Percentiles rank a stretch among this genome's conserved stretches.
These are phyloP conservation scores for Ophion costatus DNA, from an alignment of 2,888 invertebrate species.

Conservation along the genomic window DNA sequence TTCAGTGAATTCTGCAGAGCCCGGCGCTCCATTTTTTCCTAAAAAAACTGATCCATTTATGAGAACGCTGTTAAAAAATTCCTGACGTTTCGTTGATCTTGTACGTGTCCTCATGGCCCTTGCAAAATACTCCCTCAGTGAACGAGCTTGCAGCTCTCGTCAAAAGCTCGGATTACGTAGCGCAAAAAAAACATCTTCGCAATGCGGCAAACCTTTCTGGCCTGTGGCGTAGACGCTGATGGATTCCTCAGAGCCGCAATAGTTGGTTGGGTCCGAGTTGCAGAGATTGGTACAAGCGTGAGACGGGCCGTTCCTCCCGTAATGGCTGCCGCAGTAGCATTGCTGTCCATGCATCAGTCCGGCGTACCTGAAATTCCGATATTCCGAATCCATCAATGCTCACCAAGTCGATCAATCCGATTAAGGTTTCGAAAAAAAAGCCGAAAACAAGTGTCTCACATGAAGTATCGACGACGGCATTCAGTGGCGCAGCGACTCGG, in stretches of 20 bases:
- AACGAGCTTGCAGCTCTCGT: background rate
- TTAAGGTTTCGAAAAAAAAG: background rate
- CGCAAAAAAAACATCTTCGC: background rate
- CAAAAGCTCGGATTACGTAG: background rate
- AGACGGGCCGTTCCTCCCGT: conserved; percentile 77
- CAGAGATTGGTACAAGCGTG: conserved; percentile 86
- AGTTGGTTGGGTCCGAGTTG: conserved; percentile 86
- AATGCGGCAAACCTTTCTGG: conserved; percentile 79
- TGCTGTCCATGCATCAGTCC: conserved; percentile 83
- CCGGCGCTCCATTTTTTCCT: too few species aligned
- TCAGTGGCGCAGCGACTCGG: conserved; percentile 75
- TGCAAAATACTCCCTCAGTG: too few species aligned
- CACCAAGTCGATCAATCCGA: background rate
- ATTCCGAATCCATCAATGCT: background rate
- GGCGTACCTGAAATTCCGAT: conserved; percentile 80
- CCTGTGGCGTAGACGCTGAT: conserved; percentile 89
- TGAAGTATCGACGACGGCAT: conserved; percentile 78
- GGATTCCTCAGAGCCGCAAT: conserved; percentile 88
- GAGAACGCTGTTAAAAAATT: too few species aligned
- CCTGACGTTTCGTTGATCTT: too few species aligned
- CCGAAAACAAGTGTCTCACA: conserved; percentile 72
- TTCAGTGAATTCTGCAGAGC: too few species aligned
- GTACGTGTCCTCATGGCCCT: too few species aligned
- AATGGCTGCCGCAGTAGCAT: conserved; percentile 84
- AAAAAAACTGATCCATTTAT: too few species aligned